These are phyloP conservation scores for Bombyx mandarina DNA, from an alignment of 1,140 invertebrate genomes.

Conservation along the genomic window DNA sequence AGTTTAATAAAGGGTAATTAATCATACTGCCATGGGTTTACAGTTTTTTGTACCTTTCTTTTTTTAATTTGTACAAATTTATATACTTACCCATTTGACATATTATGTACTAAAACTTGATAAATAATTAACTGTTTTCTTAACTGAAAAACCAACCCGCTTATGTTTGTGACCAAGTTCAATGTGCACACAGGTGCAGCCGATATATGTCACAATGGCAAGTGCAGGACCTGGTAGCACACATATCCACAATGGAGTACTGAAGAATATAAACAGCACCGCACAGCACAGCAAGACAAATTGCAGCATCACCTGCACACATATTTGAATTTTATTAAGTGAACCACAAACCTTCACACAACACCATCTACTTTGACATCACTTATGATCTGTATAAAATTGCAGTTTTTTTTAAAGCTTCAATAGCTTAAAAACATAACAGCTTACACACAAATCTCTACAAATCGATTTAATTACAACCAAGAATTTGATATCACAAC, in stretches of 20 bases:
- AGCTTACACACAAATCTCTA: neutral
- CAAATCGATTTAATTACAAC: neutral
- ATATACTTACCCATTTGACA: neutral
- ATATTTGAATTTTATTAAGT: neutral
- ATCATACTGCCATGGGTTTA: neutral
- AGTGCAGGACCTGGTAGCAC: conserved; percentile 24
- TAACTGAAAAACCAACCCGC: neutral
- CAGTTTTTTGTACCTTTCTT: neutral
- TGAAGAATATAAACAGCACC: conserved; percentile 45
- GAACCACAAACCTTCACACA: neutral
- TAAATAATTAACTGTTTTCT: too few species aligned
- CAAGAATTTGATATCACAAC: neutral
- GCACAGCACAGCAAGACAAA: conserved; percentile 33
- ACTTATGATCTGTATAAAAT: neutral
- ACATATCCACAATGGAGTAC: conserved; percentile 21
- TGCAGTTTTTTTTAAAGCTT: neutral
- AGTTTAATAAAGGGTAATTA: too few species aligned
- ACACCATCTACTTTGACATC: neutral
- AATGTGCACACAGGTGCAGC: conserved; percentile 18
- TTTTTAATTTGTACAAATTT: neutral
- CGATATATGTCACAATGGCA: conserved; percentile 9
- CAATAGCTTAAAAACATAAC: neutral
- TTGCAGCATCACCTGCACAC: conserved; percentile 38
- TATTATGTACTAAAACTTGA: neutral
- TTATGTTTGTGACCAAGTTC: conserved; percentile 10